phyloP scores from a whole-genome alignment of 2,113 vertebrate species.

The Trematomus loennbergii region DNA sequence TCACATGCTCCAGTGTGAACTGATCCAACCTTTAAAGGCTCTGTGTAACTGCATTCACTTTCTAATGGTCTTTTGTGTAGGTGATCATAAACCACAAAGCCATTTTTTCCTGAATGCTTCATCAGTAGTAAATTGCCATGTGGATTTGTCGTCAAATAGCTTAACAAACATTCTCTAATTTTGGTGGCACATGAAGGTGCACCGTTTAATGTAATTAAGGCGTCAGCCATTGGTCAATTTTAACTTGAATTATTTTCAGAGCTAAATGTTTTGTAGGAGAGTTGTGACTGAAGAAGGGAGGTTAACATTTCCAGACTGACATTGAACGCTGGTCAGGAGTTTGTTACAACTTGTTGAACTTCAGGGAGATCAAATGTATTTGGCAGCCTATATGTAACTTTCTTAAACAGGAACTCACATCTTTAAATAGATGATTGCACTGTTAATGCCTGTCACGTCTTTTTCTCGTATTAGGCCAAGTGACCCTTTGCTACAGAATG shows the following conservation, averaged over 20 bases:
- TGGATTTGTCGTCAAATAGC: constrained; percentile 6
- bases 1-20: constrained; percentile 28
- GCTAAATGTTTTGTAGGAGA: neutral
- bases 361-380: constrained; percentile 42
- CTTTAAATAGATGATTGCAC: constrained; percentile 10
- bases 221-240: neutral
- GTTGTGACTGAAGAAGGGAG: constrained; percentile 1
- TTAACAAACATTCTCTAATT: constrained; percentile 1
- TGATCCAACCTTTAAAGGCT: constrained; percentile 35
- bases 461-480: constrained; percentile 35
- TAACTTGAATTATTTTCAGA: constrained; percentile 5
- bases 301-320: neutral
- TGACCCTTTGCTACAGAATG: constrained; percentile 37
- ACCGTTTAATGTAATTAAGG: neutral
- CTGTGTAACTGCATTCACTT: constrained; percentile 16
- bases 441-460: constrained; percentile 17
- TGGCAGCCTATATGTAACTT: constrained; percentile 19
- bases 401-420: constrained; percentile 8
- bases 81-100: constrained; percentile 12
- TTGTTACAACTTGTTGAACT: constrained; percentile 14
- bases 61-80: constrained; percentile 3
- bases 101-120: constrained; percentile 5
- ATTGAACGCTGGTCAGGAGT: neutral
- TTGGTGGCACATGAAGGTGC: neutral
- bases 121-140: constrained; percentile 55